A percentile compares a stretch with the other conserved stretches of the same genome.
Evolutionary conservation across 2,113 vertebrate genomes (phyloP).

Genomic region (Carettochelys insculpta): DNA sequence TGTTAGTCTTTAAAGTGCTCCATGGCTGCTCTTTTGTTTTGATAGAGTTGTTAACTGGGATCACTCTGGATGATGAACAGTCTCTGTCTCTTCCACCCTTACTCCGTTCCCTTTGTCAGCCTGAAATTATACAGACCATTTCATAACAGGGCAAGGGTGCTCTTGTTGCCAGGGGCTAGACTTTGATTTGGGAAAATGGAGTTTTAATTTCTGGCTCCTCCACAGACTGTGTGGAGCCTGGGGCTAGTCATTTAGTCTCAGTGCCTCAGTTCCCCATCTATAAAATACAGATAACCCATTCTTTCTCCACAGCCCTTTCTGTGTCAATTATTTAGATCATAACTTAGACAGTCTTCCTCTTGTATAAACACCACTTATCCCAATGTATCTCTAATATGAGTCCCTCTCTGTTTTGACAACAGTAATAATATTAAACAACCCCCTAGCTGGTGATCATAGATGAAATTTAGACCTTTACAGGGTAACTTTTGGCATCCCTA

Average conservation of each 20-base stretch:
- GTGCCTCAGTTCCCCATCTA: neutral
- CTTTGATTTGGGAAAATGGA: neutral
- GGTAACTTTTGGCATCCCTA: neutral
- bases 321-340: neutral
- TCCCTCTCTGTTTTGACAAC: neutral
- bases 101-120: neutral
- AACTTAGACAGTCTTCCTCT: neutral
- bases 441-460: too few species aligned
- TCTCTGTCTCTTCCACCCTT: neutral
- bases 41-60: neutral
- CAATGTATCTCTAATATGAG: neutral
- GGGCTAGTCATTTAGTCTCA: neutral
- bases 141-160: neutral
- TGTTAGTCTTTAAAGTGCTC: too few species aligned
- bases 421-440: neutral
- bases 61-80: constrained; percentile 27
- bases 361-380: neutral
- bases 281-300: neutral
- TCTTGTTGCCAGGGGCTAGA: rapidly evolving
- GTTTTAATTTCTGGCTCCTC: neutral
- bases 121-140: neutral
- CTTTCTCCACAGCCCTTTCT: neutral
- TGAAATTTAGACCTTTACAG: too few species aligned
- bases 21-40: too few species aligned
- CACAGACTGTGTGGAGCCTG: neutral